phyloP scores from a whole-genome alignment of 2,113 vertebrate genomes.

The Perccottus glenii region DNA sequence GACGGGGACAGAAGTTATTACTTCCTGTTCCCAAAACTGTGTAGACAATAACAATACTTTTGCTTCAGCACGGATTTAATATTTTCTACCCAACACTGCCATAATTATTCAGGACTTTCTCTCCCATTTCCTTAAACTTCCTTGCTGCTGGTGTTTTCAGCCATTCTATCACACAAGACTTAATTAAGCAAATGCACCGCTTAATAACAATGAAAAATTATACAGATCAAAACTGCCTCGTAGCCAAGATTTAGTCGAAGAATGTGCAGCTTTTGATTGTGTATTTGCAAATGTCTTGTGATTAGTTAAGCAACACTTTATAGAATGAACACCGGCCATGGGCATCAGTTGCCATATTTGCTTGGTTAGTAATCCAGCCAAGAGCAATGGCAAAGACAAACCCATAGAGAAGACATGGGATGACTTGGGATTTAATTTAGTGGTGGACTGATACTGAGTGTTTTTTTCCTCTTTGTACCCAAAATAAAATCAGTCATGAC shows the following conservation, averaged over 20 bases:
- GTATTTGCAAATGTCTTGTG: neutral
- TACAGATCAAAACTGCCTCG: neutral
- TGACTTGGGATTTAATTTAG: neutral
- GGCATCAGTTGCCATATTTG: neutral
- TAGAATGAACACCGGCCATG: neutral
- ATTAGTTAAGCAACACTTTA: slow-evolving; percentile 7
- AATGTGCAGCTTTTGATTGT: neutral
- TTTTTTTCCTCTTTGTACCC: slow-evolving; percentile 1
- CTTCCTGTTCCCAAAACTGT: no score
- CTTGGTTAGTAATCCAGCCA: slow-evolving; percentile 11
- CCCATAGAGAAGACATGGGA: neutral
- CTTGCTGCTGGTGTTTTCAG: no score
- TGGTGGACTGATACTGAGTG: slow-evolving; percentile 2
- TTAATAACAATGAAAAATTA: neutral
- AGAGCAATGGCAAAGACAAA: neutral
- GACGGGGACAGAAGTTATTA: no score
- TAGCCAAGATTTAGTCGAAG: neutral
- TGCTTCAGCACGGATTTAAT: no score
- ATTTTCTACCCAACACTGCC: no score
- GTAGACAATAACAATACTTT: no score
- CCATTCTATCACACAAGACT: neutral
- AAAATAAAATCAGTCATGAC: slow-evolving; percentile 14
- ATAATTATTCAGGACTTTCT: no score
- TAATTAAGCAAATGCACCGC: neutral
- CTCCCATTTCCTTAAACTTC: no score